These are phyloP conservation scores for Redunca redunca DNA, from an alignment of 2,113 vertebrate genomes.

Conservation along the genomic window DNA sequence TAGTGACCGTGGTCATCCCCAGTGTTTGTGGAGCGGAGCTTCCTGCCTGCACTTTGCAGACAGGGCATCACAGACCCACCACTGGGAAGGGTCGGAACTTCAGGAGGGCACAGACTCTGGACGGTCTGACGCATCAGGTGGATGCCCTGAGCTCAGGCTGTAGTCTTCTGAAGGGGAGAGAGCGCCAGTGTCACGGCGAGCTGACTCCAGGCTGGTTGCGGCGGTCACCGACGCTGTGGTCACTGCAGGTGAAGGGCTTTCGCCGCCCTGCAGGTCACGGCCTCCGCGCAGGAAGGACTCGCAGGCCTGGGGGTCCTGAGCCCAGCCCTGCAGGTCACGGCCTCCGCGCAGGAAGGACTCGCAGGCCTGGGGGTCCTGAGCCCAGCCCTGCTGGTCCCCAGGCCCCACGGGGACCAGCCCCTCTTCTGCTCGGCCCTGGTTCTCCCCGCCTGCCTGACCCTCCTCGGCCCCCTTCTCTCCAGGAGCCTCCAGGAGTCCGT, in stretches of 20 bases:
- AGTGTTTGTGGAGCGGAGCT: neutral
- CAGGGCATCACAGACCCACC: no score
- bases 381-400: neutral
- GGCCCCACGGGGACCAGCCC: fast-evolving
- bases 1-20: fast-evolving
- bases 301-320: neutral
- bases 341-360: neutral
- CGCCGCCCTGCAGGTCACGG: neutral
- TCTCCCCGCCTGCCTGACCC: neutral
- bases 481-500: neutral
- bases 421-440: neutral
- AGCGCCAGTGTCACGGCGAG: fast-evolving
- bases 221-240: fast-evolving
- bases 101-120: neutral
- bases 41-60: neutral
- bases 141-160: neutral
- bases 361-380: neutral
- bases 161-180: neutral
- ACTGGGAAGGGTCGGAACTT: neutral
- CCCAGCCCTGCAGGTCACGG: neutral
- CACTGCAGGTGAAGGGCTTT: neutral
- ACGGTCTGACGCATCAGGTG: fast-evolving
- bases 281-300: neutral
- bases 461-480: neutral
- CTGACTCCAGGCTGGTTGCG: neutral